Evolutionary conservation across 2,888 invertebrate genomes (phyloP).

Genomic region (Amiota minor): DNA sequence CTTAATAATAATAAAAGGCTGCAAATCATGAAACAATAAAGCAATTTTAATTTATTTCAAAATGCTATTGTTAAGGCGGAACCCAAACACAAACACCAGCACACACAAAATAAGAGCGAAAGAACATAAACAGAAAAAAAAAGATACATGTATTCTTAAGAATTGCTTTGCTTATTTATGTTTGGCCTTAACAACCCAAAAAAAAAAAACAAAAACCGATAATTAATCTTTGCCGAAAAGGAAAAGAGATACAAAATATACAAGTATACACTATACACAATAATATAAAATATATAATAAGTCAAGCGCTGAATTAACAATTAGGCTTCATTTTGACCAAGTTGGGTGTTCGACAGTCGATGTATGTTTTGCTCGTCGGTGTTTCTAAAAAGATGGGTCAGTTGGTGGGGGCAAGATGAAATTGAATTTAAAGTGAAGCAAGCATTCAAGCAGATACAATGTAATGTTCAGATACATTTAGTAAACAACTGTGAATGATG

Average conservation of each 20-base stretch:
- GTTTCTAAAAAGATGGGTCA: background rate
- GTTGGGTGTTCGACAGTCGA: too few relatives aligned
- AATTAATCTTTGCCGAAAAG: constrained; percentile 33
- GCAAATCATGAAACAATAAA: constrained; percentile 25
- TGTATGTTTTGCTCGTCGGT: background rate
- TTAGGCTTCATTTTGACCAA: constrained; percentile 22
- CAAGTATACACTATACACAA: too few relatives aligned
- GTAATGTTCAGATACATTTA: constrained; percentile 6
- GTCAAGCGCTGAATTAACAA: constrained; percentile 39
- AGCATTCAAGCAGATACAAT: background rate
- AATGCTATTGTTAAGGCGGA: constrained; percentile 19
- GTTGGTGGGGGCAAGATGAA: background rate
- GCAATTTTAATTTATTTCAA: constrained; percentile 30
- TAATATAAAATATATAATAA: constrained; percentile 1
- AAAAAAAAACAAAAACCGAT: constrained; percentile 21
- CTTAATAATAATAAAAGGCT: constrained; percentile 4
- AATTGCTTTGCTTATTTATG: constrained; percentile 9
- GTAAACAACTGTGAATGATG: background rate
- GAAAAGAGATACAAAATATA: too few relatives aligned
- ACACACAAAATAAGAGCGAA: background rate
- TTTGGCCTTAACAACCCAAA: background rate
- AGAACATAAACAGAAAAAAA: background rate
- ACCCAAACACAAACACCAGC: background rate
- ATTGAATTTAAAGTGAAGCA: constrained; percentile 13
- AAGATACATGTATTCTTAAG: constrained; percentile 18